Conservation (phyloP, 2,888 invertebrate genomes). For the Liopterus haemorrhoidalis region DNA sequence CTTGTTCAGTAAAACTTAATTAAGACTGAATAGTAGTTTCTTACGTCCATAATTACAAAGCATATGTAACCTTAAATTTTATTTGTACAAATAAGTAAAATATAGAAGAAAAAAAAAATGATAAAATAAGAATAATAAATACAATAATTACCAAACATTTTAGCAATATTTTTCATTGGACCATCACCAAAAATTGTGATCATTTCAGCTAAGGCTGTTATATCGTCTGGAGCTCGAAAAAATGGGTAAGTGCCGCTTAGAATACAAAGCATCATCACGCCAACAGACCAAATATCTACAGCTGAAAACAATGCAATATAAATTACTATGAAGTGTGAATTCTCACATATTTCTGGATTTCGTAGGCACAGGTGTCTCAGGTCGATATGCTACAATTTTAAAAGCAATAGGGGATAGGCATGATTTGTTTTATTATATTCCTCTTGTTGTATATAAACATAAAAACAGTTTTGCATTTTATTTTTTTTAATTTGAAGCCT, state of each 20-base stretch:
- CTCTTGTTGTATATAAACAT: too few species aligned
- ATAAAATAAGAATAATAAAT: slow-evolving; percentile 2
- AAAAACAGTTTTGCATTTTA: too few species aligned
- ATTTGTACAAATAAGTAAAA: slow-evolving; percentile 14
- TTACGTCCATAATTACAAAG: too few species aligned
- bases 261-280: slow-evolving; percentile 74
- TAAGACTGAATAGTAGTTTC: too few species aligned
- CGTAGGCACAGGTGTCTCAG: too few species aligned
- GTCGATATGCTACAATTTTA: too few species aligned
- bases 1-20: too few species aligned
- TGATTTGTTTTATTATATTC: too few species aligned
- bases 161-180: slow-evolving; percentile 61
- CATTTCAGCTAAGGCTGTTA: slow-evolving; percentile 75
- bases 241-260: slow-evolving; percentile 77
- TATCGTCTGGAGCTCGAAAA: slow-evolving; percentile 74
- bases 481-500: too few species aligned
- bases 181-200: slow-evolving; percentile 70
- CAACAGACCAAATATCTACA: slow-evolving; percentile 85
- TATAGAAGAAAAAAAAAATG: slow-evolving; percentile 23
- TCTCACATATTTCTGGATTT: too few species aligned
- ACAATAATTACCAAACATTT: slow-evolving; percentile 53
- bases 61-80: slow-evolving; percentile 8
- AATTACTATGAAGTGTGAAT: too few species aligned
- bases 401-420: too few species aligned
- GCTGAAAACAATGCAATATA: slow-evolving; percentile 46